Evolutionary conservation across 1,140 invertebrate species (phyloP), one percentile per base, ranked within the genome.

Genomic region (Ceratina japonica): DNA sequence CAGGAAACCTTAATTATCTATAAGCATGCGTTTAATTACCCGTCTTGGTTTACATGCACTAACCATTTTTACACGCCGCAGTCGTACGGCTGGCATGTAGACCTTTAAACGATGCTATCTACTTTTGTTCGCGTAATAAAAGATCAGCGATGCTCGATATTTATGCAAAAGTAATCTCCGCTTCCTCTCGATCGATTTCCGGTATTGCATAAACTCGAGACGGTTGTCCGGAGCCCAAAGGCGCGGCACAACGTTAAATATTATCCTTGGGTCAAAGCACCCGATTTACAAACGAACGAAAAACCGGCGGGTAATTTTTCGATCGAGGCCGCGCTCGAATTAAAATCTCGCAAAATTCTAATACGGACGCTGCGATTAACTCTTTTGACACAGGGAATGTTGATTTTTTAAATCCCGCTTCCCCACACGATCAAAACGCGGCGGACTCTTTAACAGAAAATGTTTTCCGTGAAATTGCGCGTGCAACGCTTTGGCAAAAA

Each of bases 161-260:
- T 85, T 83, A 75, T 79, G 76, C 75, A 76, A 74, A 79, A 77
- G 80, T 85, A 83, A 85, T 82, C 75, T 74, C 70, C 69, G 72
- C 74, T 80, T 86, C 75, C 82, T 78, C 51, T 52, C 56, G 72
- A 78, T 85, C 59, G 80, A 86, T 86, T 85, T 85, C 84, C 83
- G 83, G 83, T 72, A 70, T 86, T 82, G 72, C 84, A 74, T 82
- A 80, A 85, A 74, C 20, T 27, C 62, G 59, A 59, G 52, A 75
- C 68, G 68, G 58, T 69, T 76, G 65, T 75, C 59, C 59, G 31
- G 78, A 54, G 74, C 68, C 61, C 24, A 72, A 75, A 78, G 70
- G 75, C 44, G 62, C 31, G 74, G 79, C 75, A 61, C 31, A 54
- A 82, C 52, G 59, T 58, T 86, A 82, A 85, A 85, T 82, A 66